A percentile compares a stretch with the other conserved stretches of the same genome.
Evolutionary conservation across 2,888 invertebrate genomes (phyloP).

Genomic region (Neocrepidodera transversa): DNA sequence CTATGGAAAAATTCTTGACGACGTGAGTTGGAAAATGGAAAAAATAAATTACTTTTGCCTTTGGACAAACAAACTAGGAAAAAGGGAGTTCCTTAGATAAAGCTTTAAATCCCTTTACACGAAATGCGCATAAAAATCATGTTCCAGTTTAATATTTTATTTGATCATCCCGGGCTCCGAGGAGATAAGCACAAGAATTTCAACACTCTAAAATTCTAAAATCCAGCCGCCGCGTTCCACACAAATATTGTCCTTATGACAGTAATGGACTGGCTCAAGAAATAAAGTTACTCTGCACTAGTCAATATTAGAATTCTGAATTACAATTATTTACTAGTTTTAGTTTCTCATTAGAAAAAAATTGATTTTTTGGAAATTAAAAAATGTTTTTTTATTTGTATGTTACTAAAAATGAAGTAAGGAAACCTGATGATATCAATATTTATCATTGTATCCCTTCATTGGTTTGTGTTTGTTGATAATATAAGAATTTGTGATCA

Average conservation of each 20-base stretch:
- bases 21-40: neutral
- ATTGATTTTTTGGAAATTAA: too few species aligned
- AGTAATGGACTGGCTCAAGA: conserved; percentile 20
- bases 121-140: conserved; percentile 60
- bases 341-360: too few species aligned
- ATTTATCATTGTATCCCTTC: too few species aligned
- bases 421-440: too few species aligned
- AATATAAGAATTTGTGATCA: too few species aligned
- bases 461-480: too few species aligned
- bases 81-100: conserved; percentile 36
- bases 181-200: conserved; percentile 55
- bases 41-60: conserved; percentile 35
- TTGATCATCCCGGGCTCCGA: conserved; percentile 57
- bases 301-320: too few species aligned
- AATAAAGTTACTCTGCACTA: too few species aligned
- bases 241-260: conserved; percentile 21
- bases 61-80: conserved; percentile 43
- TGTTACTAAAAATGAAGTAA: too few species aligned
- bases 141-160: conserved; percentile 61
- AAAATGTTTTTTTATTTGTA: too few species aligned
- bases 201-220: conserved; percentile 45
- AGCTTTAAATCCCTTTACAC: conserved; percentile 58
- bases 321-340: too few species aligned
- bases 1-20: neutral
- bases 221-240: conserved; percentile 36